Evolutionary conservation across 1,140 invertebrate genomes (phyloP), one percentile per base, ranked within the genome.

Genomic region (Drosophila nigromelanica): DNA sequence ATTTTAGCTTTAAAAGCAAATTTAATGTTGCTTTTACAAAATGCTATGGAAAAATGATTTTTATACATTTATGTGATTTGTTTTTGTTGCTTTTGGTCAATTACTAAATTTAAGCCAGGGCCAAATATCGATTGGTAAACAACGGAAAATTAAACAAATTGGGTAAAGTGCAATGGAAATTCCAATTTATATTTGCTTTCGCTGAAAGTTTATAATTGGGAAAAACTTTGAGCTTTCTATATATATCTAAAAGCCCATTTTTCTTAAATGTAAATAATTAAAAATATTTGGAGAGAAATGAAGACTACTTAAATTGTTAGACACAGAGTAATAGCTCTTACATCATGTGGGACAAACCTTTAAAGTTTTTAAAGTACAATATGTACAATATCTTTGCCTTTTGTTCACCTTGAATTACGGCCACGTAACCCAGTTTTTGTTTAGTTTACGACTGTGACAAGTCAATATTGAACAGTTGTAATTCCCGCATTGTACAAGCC

Each of bases 401-500:
- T 11, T 10, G 40, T 18, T 73, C 39, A 80, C 69, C 81, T 85
- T 85, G 73, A 40, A 40, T 71, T 24, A n/a, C 27, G 35, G 5
- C 55, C 42, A 51, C 30, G 67, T 85, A 86, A 70, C 80, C 77
- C 61, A 86, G 77, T 85, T 86, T 82, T 56, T 61, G 14, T 39
- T 12, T 50, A 42, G 14, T 85, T 86, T 86, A 86, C 77, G 64
- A 77, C 69, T 54, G 5, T 70, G 69, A 42, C 64, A 73, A 70
- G 67, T 70, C 72, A 82, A 89, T 82, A 87, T 54, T 74, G 47
- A 48, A 55, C 61, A 52, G 62, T 37, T 79, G 82, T 75, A 78
- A 79, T 89, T 54, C 82, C 82, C 82, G 82, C 82, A 87, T 81
- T 43, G 42, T 55, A 42, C 56, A 73, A 70, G 45, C 79, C 40